Conservation (phyloP, 2,888 invertebrate species). For the Carcina quercana region DNA sequence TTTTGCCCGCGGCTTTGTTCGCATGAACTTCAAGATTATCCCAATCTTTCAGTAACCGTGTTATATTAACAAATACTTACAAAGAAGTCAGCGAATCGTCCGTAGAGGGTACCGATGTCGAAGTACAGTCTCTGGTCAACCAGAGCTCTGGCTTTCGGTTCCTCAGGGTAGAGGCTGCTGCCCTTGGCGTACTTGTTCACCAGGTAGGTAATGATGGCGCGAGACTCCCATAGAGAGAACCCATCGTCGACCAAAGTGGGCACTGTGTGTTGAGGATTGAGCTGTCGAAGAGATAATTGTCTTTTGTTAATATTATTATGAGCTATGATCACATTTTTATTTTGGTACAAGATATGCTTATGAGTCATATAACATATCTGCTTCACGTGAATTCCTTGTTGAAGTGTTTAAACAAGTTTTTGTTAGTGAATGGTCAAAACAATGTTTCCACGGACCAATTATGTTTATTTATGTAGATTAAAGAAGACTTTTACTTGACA, state of each 20-base stretch:
- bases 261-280: constrained; percentile 89
- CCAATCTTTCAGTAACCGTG: no score
- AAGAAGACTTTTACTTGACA: no score
- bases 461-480: no score
- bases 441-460: no score
- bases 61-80: constrained; percentile 74
- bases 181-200: constrained; percentile 87
- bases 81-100: constrained; percentile 80
- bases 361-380: no score
- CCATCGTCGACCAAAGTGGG: constrained; percentile 91
- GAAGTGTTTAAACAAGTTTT: no score
- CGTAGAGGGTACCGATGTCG: constrained; percentile 84
- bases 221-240: constrained; percentile 87
- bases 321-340: background rate
- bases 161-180: constrained; percentile 84
- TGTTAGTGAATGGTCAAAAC: no score
- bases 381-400: no score
- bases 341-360: no score
- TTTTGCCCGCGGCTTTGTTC: no score
- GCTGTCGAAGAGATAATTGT: constrained; percentile 54
- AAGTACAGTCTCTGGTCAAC: constrained; percentile 88
- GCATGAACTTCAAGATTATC: no score
- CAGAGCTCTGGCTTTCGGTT: constrained; percentile 82
- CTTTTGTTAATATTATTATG: background rate
- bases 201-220: constrained; percentile 87